phyloP scores from a whole-genome alignment of 2,888 invertebrate genomes.

The Neria commutata region DNA sequence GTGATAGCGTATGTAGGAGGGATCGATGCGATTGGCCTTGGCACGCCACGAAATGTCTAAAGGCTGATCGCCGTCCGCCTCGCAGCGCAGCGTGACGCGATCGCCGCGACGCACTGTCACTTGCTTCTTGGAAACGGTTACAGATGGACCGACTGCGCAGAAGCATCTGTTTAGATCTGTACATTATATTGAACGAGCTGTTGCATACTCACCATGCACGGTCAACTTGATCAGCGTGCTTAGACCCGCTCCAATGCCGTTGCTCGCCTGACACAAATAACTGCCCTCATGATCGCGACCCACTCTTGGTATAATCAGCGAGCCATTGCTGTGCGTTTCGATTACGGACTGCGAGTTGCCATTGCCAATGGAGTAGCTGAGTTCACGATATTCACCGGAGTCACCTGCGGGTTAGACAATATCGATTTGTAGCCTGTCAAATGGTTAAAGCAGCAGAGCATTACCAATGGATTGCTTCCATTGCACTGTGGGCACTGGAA shows the following conservation, averaged over 20 bases:
- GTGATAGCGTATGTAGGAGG: conserved; percentile 63
- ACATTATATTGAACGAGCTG: not conserved
- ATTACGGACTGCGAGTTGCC: conserved; percentile 53
- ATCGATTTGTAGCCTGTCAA: not conserved
- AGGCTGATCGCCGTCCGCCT: conserved; percentile 65
- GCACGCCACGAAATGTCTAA: conserved; percentile 65
- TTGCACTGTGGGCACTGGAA: conserved; percentile 69
- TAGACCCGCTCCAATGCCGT: conserved; percentile 68
- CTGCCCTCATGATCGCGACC: conserved; percentile 65
- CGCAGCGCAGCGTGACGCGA: conserved; percentile 63
- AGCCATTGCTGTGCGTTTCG: conserved; percentile 62
- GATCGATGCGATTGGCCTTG: conserved; percentile 63
- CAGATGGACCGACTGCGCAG: conserved; percentile 63
- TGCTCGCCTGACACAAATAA: conserved; percentile 68
- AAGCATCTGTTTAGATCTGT: not conserved
- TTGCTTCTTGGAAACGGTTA: conserved; percentile 63
- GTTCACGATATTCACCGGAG: conserved; percentile 65
- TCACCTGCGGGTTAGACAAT: conserved; percentile 44
- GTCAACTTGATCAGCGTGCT: conserved; percentile 69
- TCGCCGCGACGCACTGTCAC: conserved; percentile 65
- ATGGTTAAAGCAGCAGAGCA: too few species aligned
- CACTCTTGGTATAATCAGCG: conserved; percentile 64
- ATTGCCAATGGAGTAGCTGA: conserved; percentile 60
- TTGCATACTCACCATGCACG: conserved; percentile 65
- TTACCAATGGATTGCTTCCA: conserved; percentile 67